Base-by-base conservation (phyloP, 2,113 vertebrate species). In the Ibidorhyncha struthersii region DNA sequence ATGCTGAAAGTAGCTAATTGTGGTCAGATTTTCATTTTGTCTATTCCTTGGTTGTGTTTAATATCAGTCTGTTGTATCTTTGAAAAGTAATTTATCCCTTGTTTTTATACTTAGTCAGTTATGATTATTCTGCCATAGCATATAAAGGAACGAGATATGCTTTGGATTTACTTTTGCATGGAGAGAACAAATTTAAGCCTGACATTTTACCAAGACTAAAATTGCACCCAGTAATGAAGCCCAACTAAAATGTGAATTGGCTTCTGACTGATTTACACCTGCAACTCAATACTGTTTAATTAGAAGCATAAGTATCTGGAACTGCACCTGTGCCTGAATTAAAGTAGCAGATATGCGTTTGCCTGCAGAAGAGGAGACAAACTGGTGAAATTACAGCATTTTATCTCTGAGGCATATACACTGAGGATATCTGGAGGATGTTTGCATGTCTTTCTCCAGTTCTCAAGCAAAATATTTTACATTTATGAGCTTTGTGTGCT, bases 231-330 rank as follows among this genome's bases (percentile, higher is more conserved):
- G 34, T 63, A 91, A 92, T 49, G 76, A 95, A 91, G 12, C 53
- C 38, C 72, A 81, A 71, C 32, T 71, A 23, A 92, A 94, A 84
- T 40, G 23, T 47, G 76, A 52, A 55, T 93, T 82, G 32, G 41
- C 23, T 93, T 81, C 40, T 90, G 56, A 32, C 59, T 92, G 92
- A 89, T 96, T 93, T 94, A 62, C 83, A 95, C 88, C 90, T 93
- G 82, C 59, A 92, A 15, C 61, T 90, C 80, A 67, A 8, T 67
- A 12, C 61, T 61, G 45, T 76, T 92, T 86, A 92, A 94, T 95
- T 83, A 71, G 88, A 89, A 80, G 63, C 32, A 36, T 11, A 36
- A 95, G 81, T 82, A 55, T 38, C 40, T 87, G 73, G 61, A 58
- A 15, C 29, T 74, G 76, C 90, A 92, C 92, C 92, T 97, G 83